phyloP scores from a whole-genome alignment of 2,888 invertebrate genomes.

The Anagyrus pseudococci region DNA sequence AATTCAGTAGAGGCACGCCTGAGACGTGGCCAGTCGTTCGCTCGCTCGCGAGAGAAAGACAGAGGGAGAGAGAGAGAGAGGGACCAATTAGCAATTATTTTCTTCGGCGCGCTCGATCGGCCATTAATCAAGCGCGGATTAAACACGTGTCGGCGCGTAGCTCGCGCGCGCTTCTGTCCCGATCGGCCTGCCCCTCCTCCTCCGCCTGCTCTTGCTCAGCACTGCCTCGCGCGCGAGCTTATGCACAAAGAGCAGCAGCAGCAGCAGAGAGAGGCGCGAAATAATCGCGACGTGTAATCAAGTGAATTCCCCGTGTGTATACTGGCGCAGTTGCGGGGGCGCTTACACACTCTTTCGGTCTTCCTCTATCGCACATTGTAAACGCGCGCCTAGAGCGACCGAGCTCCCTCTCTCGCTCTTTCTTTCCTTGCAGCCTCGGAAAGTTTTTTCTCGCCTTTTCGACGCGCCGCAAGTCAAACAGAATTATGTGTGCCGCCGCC shows the following conservation, averaged over 20 bases:
- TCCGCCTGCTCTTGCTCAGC: not conserved
- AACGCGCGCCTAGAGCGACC: not conserved
- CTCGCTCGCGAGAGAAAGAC: too few relatives aligned
- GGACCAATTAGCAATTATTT: constrained; percentile 1
- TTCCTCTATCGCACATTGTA: not conserved
- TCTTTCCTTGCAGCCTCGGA: constrained; percentile 16
- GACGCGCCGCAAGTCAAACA: constrained; percentile 23
- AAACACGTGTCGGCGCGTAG: constrained; percentile 18
- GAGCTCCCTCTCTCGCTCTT: too few relatives aligned
- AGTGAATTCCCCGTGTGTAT: not conserved
- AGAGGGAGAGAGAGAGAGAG: not conserved
- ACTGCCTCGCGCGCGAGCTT: not conserved
- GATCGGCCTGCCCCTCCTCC: not conserved
- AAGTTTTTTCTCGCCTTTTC: constrained; percentile 15
- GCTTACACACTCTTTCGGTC: not conserved
- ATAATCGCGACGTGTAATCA: constrained; percentile 14
- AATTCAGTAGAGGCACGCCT: not conserved
- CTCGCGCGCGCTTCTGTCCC: constrained; percentile 5
- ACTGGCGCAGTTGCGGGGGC: not conserved
- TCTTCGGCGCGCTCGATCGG: not conserved
- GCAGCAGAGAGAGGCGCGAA: constrained; percentile 1
- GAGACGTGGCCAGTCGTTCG: not conserved
- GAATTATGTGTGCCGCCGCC: constrained; percentile 16
- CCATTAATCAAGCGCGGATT: constrained; percentile 16
- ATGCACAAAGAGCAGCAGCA: not conserved